Base-by-base conservation (phyloP, 2,797 vertebrate genomes). In the Alfaro cultratus region DNA sequence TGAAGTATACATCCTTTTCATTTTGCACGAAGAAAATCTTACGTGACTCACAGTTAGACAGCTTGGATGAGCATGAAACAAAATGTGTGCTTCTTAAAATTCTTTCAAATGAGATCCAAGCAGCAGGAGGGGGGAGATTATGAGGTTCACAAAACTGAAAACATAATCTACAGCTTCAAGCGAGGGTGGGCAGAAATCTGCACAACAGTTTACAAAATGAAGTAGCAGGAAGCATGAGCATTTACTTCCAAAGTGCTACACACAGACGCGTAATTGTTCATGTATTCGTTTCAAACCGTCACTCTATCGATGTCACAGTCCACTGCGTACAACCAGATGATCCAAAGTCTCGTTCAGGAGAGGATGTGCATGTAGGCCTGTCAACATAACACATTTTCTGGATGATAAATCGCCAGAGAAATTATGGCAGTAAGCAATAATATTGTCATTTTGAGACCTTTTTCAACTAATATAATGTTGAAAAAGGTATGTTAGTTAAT, bases 1-100 rank as follows among this genome's bases (percentile, higher is more conserved):
- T 53, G 39, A 68, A 74, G 57, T 45, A 29, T 47, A 29, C 75
- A 39, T 77, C 68, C 46, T 47, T 18, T 72, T 49, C n/a, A 53
- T 67, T 73, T 73, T 67, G 41, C 70, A 45, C 8, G 3, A n/a
- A 15, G 73, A 74, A 77, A 74, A 53, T 26, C 21, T 15, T n/a
- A n/a, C 11, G 16, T 45, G 71, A 76, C 43, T 80, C 78, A 76
- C 67, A 57, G 47, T 46, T 46, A 46, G n/a, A 74, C 82, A 43
- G 41, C 74, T 83, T 75, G 73, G 36, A 84, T 34, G 36, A 51
- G 51, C 71, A 62, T 72, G 67, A 80, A 72, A 80, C 79, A 72
- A 72, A 80, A 80, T 53, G 29, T 34, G 47, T 21, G 78, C 46
- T 68, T 47, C 46, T 68, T 21, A 41, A 67, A 74, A 68, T 55